Base-by-base conservation (phyloP, 2,888 invertebrate genomes). In the Microctonus aethiopoides region DNA sequence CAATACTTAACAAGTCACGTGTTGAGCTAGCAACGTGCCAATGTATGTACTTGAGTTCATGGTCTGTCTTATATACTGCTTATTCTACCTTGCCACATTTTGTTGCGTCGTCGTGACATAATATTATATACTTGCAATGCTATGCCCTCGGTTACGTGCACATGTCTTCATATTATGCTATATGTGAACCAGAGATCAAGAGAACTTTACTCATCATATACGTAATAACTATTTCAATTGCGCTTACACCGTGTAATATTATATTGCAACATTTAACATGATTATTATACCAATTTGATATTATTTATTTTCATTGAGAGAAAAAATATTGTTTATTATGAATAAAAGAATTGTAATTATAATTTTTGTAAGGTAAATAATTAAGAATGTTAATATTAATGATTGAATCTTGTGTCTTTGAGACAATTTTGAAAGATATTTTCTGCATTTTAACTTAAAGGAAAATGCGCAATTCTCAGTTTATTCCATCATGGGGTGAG, bases 1-100 rank as follows among this genome's bases (percentile, higher is more conserved):
- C 20, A 34, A 34, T 20, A 59, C 13, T n/a, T 56, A 72, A 54
- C 20, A 60, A 74, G 80, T 81, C 81, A 81, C 80, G 80, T 79
- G 81, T 72, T 69, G 57, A 69, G 34, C 71, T 34, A 77, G 79
- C 80, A 81, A 80, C 80, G 80, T 80, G 81, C 77, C 60, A 46
- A n/a, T 46, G 46, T n/a, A 46, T 46, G 16, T 72, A 73, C 72
- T 75, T 75, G 77, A 77, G 81, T 81, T 81, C 80, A 82, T 74
- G 80, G 81, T 75, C 80, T 76, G 75, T 34, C 76, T 77, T 76
- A n/a, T n/a, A n/a, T n/a, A n/a, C n/a, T n/a, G n/a, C n/a, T n/a
- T 78, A 75, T 78, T 1, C 46, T 46, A 65, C 64, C 64, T 69
- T 60, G 36, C 59, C 51, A 52, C 56, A 54, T 41, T 22, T 34